A percentile compares a stretch with the other conserved stretches of the same genome.
phyloP scores from a whole-genome alignment of 2,797 vertebrate genomes.

The Synanceia verrucosa region DNA sequence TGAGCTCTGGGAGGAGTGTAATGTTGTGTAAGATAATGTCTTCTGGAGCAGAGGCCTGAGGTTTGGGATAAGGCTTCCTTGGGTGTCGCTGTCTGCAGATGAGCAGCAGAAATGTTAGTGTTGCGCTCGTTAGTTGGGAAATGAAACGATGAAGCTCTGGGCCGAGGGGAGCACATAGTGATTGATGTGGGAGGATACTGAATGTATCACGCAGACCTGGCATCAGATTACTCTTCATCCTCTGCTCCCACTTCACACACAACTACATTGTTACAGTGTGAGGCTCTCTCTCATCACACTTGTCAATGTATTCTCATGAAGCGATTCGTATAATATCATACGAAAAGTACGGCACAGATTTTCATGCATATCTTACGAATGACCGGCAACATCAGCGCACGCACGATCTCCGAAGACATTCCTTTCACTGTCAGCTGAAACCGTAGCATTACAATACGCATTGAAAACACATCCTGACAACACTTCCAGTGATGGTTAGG shows the following conservation, averaged over 20 bases:
- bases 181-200: slow-evolving; percentile 58
- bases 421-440: too few relatives aligned
- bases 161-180: slow-evolving; percentile 32
- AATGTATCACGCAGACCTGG: slow-evolving; percentile 46
- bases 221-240: slow-evolving; percentile 53
- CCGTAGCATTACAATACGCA: too few relatives aligned
- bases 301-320: too few relatives aligned
- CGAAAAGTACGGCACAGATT: too few relatives aligned
- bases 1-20: slow-evolving; percentile 1
- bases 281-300: background rate
- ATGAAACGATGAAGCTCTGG: slow-evolving; percentile 15
- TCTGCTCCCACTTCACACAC: background rate
- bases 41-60: background rate
- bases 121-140: slow-evolving; percentile 4
- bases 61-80: slow-evolving; percentile 7
- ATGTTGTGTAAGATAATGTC: slow-evolving; percentile 31
- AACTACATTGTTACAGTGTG: background rate
- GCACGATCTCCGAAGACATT: too few relatives aligned
- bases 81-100: background rate
- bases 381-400: too few relatives aligned
- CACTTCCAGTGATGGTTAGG: too few relatives aligned
- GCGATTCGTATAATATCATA: too few relatives aligned
- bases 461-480: too few relatives aligned
- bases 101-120: slow-evolving; percentile 3
- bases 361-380: too few relatives aligned